phyloP scores from a whole-genome alignment of 2,888 invertebrate species.

The Amphiduros pacificus region DNA sequence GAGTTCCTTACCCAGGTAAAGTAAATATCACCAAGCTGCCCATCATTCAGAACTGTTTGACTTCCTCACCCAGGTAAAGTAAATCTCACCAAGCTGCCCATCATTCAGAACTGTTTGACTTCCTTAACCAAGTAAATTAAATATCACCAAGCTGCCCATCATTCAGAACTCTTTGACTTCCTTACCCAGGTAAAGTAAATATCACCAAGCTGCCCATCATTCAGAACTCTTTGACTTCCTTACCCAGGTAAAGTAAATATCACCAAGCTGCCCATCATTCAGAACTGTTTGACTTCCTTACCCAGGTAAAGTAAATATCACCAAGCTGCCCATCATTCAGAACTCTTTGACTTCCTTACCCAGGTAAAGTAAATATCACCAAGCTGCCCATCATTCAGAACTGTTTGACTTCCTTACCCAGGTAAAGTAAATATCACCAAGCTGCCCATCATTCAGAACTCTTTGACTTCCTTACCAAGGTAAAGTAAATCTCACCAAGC shows the following conservation, averaged over 20 bases:
- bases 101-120: constrained; percentile 78
- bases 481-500: constrained; percentile 65
- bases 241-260: constrained; percentile 64
- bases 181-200: constrained; percentile 66
- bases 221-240: constrained; percentile 79
- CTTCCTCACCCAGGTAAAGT: constrained; percentile 66
- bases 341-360: constrained; percentile 77
- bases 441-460: constrained; percentile 80
- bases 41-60: constrained; percentile 80
- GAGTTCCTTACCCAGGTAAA: constrained; percentile 67
- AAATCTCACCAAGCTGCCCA: constrained; percentile 71
- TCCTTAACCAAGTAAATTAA: constrained; percentile 66
- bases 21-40: constrained; percentile 72
- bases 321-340: constrained; percentile 76
- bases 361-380: constrained; percentile 62
- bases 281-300: constrained; percentile 77
- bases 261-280: constrained; percentile 76
- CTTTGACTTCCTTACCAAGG: constrained; percentile 72
- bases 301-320: constrained; percentile 63
- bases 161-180: constrained; percentile 78
- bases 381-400: constrained; percentile 77
- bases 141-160: constrained; percentile 75
- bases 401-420: constrained; percentile 76
- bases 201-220: constrained; percentile 74
- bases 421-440: constrained; percentile 62